These are phyloP conservation scores for Pandemis corylana DNA, from an alignment of 2,888 invertebrate genomes.

Conservation along the genomic window DNA sequence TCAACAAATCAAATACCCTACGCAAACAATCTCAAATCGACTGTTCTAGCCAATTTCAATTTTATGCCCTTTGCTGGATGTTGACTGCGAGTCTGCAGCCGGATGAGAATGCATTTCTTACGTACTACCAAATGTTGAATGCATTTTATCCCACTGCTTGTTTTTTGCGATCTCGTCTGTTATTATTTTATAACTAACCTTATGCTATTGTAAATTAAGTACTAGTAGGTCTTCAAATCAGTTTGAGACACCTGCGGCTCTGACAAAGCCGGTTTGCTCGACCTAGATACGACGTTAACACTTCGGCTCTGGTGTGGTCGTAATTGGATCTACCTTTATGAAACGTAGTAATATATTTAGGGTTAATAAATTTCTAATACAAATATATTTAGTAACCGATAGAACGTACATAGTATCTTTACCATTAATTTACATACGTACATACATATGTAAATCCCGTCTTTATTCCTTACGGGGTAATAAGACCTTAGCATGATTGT, in stretches of 20 bases:
- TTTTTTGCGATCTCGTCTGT: not conserved
- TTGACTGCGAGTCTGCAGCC: slow-evolving; percentile 44
- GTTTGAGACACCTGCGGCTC: slow-evolving; percentile 4
- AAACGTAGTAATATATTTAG: not conserved
- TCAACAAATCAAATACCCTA: slow-evolving; percentile 77
- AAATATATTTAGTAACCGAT: too few species aligned
- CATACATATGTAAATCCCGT: too few species aligned
- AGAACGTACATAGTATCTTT: too few species aligned
- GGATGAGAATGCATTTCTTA: slow-evolving; percentile 52
- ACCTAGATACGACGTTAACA: not conserved
- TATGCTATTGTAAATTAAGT: slow-evolving; percentile 1
- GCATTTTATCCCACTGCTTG: not conserved
- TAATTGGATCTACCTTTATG: slow-evolving; percentile 4
- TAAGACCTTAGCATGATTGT: too few species aligned
- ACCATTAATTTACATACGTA: too few species aligned
- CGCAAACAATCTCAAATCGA: slow-evolving; percentile 73
- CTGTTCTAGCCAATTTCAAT: slow-evolving; percentile 75
- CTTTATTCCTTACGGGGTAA: too few species aligned
- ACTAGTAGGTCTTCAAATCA: slow-evolving; percentile 11
- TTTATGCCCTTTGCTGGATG: slow-evolving; percentile 64
- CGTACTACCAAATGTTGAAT: slow-evolving; percentile 31
- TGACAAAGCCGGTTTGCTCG: slow-evolving; percentile 10
- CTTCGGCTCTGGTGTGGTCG: slow-evolving; percentile 5
- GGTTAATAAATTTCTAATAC: not conserved
- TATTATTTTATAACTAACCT: not conserved